phyloP scores from a whole-genome alignment of 2,113 vertebrate genomes.

The Rhagologus leucostigma region DNA sequence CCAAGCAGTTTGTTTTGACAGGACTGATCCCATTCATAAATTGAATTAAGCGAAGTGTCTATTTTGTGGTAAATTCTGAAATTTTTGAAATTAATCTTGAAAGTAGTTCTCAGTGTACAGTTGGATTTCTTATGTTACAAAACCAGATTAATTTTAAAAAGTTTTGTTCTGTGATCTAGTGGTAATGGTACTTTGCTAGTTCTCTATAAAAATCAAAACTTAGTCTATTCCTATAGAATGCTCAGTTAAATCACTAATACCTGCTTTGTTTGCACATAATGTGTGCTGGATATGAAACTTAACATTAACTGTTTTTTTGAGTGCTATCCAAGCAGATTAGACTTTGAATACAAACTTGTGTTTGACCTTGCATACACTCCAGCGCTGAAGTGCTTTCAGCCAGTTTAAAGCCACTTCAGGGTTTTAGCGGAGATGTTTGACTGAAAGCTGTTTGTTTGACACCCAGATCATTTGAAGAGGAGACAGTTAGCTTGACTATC shows the following conservation, averaged over 20 bases:
- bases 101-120: background rate
- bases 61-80: background rate
- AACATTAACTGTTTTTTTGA: background rate
- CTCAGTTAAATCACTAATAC: background rate
- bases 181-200: background rate
- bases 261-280: slow-evolving; percentile 26
- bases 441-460: background rate
- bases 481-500: background rate
- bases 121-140: background rate
- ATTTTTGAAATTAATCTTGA: background rate
- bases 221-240: background rate
- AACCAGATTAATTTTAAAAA: background rate
- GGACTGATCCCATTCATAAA: background rate
- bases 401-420: slow-evolving; percentile 33
- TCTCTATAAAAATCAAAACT: background rate
- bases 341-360: slow-evolving; percentile 8
- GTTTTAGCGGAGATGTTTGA: background rate
- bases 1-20: background rate
- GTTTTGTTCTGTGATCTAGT: background rate
- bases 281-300: background rate
- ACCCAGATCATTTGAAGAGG: background rate
- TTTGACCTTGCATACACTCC: slow-evolving; percentile 18
- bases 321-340: slow-evolving; percentile 41
- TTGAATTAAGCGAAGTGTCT: background rate
- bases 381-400: slow-evolving; percentile 18